Base-by-base conservation (phyloP, 2,888 invertebrate species). In the Polylopha cassiicola region DNA sequence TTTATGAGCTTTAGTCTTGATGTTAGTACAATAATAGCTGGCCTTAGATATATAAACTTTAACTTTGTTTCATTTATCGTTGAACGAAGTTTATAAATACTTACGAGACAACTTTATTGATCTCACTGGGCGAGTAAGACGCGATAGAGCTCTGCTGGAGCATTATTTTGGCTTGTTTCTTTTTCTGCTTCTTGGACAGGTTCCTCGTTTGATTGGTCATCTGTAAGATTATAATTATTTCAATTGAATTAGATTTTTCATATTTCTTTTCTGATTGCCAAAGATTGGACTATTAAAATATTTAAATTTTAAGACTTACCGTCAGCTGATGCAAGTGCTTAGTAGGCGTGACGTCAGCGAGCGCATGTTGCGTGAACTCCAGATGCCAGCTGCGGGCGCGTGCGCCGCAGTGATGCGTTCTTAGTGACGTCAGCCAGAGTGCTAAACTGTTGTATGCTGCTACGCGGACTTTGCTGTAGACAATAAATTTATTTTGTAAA, bases 141-240 rank as follows among this genome's bases (percentile, higher is more conserved):
- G 77, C 60, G 1, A 85, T 65, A 4, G 55, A 53, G 31, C 85
- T 84, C 14, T 80, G 72, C 28, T 65, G 64, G 3, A 85, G 47
- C 61, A 72, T 73, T 1, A 61, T 51, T 26, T 74, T 78, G 0
- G 79, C 72, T 2, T 80, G 47, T 44, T 72, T 77, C 33, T 73
- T 68, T 23, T 65, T 71, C 0, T 82, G 82, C 47, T 82, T 85
- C 48, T 84, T 85, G 43, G 85, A 84, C 31, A 85, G 51, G 30
- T 82, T 66, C 22, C 75, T 81, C 0, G 68, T 71, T 5, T 70
- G 74, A 3, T 62, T 59, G 38, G 65, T 78, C 64, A 73, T 66
- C 81, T 80, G 46, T 0, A 55, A 55, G 28, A 33, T 8, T 15
- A 46, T 30, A 22, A 28, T 37, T 26, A 20, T 23, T 34, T 34